Base-by-base conservation (phyloP, 2,113 vertebrate species). In the Tricholaema leucomelas region DNA sequence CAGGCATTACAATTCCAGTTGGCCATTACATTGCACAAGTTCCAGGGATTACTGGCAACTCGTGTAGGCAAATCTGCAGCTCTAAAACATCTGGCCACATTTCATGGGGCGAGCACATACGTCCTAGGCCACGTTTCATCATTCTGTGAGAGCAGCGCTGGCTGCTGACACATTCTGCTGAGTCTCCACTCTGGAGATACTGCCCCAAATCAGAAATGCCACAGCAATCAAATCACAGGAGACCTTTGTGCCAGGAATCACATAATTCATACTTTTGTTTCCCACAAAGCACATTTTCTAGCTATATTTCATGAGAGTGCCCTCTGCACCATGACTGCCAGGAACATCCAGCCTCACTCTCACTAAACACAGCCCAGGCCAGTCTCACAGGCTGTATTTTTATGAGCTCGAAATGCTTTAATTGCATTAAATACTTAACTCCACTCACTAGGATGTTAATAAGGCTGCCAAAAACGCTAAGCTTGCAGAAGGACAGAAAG, bases 401-500 rank as follows among this genome's bases (percentile, higher is more conserved):
- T 44, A 61, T 35, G 54, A 81, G 86, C 56, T 44, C 44, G 24
- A 81, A 86, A 86, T 35, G 33, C 25, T 92, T 80, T 77, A 63
- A 83, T 35, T 85, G 42, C 65, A 71, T 80, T 36, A 90, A 91
- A 85, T 46, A 42, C 64, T 79, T 81, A 81, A 89, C 40, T 73
- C 64, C 20, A 35, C 59, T 56, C 61, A 27, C 20, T 11, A 7
- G 11, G 8, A 74, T 38, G 38, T n/a, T 36, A n/a, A 58, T 71
- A 87, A 76, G 61, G 38, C 48, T 78, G 56, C 64, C 54, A 85
- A 65, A 72, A 66, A 18, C 15, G 13, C 17, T 70, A 93, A 72
- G n/a, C 25, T 73, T 91, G 64, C 46, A 77, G 33, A 46, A 80
- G 78, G n/a, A 64, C 27, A 72, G 54, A 63, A 87, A 70, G 59